Base-by-base conservation (phyloP, 2,113 vertebrate genomes). In the Anhinga rufa region DNA sequence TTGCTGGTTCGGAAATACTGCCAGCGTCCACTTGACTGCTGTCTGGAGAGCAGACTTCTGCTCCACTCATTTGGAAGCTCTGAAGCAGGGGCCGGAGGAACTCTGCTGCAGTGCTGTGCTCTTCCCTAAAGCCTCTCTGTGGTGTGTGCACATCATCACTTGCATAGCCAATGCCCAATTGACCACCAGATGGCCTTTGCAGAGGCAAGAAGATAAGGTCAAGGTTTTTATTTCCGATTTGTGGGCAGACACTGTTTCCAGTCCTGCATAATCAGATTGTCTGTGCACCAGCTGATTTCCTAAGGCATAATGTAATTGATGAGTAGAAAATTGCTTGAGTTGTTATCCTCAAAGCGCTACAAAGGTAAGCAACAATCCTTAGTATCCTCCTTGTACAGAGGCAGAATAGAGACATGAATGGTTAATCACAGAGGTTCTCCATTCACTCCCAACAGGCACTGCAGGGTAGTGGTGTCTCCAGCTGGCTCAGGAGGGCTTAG, bases 131-230 rank as follows among this genome's bases (percentile, higher is more conserved):
- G 36, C 38, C 65, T 93, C 49, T 76, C 74, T 36, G 26, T 42
- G 36, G n/a, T 9, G 19, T 46, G 38, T 79, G 62, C 49, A n/a
- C 64, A 91, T 82, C 52, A 68, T 46, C 55, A 3, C 55, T 88
- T 92, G 88, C 71, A 77, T 77, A 94, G 74, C n/a, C 82, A 70
- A 40, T 16, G 62, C 46, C 61, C 71, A 48, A 2, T 0, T 90
- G 93, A 85, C 92, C 87, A 95, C 75, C 78, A 96, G 90, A 70
- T 76, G 68, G 88, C 92, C 82, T 87, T 70, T 14, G 17, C 60
- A 78, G 64, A 74, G 86, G 48, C n/a, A 55, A 78, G 60, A 69
- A 93, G 61, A 69, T 76, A 85, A 92, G 74, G 82, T 95, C 84
- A 90, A 92, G 87, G 60, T 86, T 77, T 90, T 93, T 68, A 74